A percentile compares a stretch with the other conserved stretches of the same genome.
Evolutionary conservation across 2,797 vertebrate genomes (phyloP).

Genomic region (Coilia nasus): DNA sequence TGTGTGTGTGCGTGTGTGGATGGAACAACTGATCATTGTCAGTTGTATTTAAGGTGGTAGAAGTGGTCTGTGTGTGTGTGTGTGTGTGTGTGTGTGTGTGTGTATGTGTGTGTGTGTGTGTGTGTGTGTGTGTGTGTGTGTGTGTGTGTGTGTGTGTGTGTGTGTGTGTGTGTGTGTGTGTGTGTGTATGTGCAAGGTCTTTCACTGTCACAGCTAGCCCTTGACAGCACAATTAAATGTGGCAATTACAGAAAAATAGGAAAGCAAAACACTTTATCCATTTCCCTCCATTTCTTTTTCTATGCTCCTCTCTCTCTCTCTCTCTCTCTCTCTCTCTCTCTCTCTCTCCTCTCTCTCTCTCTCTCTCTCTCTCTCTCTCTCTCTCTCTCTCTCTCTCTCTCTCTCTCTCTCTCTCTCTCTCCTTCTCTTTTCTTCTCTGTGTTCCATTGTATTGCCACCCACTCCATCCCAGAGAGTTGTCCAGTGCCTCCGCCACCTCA

Average conservation of each 20-base stretch:
- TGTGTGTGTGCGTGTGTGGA: not conserved
- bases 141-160: not conserved
- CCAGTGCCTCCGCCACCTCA: conserved; percentile 28
- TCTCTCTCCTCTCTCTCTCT: not conserved
- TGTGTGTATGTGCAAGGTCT: not conserved
- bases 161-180: not conserved
- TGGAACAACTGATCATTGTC: too few species aligned
- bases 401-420: not conserved
- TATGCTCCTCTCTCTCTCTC: too few species aligned
- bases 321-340: not conserved
- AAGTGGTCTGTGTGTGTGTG: not conserved
- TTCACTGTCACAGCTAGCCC: too few species aligned
- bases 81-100: not conserved
- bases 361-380: too few species aligned
- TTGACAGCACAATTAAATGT: too few species aligned
- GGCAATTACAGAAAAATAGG: not conserved
- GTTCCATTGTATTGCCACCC: conserved; percentile 27
- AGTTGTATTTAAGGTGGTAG: too few species aligned
- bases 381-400: not conserved
- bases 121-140: not conserved
- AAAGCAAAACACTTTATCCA: not conserved
- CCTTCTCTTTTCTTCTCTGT: not conserved
- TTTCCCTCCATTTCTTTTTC: not conserved
- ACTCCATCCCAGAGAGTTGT: conserved; percentile 28
- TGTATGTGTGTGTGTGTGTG: not conserved